Evolutionary conservation across 2,888 invertebrate species (phyloP), one percentile per base, ranked within the genome.

Genomic region (Saturnia japonica): DNA sequence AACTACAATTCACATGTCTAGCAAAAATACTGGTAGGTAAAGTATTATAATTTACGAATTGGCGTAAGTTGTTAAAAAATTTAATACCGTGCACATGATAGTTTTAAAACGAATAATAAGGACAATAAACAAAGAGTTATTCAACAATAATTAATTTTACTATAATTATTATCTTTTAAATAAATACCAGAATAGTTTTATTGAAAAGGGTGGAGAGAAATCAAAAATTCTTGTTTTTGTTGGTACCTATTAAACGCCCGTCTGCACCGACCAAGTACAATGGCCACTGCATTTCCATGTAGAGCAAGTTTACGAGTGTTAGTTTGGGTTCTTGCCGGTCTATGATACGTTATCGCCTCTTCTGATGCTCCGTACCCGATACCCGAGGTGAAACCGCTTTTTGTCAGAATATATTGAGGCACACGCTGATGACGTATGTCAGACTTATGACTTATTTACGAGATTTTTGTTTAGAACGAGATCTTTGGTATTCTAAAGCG

Each of bases 301-400:
- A 84, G 81, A 81, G 81, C 82, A 78, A 87, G 77, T 91, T 91
- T 91, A 91, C 85, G 91, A 90, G 85, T 87, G 88, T 86, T 86
- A 88, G 90, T 88, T 86, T 80, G 82, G 82, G 80, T 81, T 85
- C 89, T 86, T 77, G 84, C 78, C 78, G 85, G 84, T 83, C 85
- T 78, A 86, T 87, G 91, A 89, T 88, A 88, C 83, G 88, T 87
- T 88, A 90, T 91, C 90, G 86, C 87, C 83, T 83, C 84, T 85
- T 84, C 83, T 80, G 80, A 79, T 79, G 34, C 76, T 72, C 76
- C 77, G 77, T 80, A 76, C 82, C 82, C 81, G 78, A 77, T 77
- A 75, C 34, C 64, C 74, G 78, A 73, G 71, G 73, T 76, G 79
- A 74, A 78, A 76, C 74, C 74, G 71, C 78, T 81, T 82, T 82